Evolutionary conservation across 2,113 vertebrate species (phyloP).

Genomic region (Pterocles gutturalis): DNA sequence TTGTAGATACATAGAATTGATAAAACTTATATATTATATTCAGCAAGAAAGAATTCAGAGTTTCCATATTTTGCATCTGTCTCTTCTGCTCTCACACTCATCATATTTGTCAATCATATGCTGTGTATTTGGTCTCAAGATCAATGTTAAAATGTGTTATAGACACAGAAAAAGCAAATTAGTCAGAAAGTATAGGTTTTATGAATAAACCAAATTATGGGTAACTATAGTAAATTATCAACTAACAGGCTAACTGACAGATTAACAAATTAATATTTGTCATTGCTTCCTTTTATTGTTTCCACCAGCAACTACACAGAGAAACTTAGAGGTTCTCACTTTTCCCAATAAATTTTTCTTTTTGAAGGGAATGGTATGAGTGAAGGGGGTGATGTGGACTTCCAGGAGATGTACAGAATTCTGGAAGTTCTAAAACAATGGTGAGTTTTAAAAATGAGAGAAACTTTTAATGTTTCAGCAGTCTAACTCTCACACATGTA

Average conservation of each 20-base stretch:
- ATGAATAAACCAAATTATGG: not conserved
- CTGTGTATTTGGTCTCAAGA: not conserved
- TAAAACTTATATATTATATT: not conserved
- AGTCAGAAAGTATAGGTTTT: not conserved
- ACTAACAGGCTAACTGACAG: not conserved
- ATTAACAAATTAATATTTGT: not conserved
- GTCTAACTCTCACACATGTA: not conserved
- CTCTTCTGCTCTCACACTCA: not conserved
- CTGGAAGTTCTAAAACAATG: not conserved
- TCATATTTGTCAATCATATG: not conserved
- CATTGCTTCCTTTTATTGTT: not conserved
- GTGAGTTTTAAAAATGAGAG: not conserved
- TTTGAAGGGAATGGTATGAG: not conserved
- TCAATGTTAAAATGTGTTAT: not conserved
- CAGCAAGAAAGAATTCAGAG: not conserved
- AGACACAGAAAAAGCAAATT: not conserved
- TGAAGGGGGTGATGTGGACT: accelerated
- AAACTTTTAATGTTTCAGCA: not conserved
- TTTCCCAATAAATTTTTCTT: not conserved
- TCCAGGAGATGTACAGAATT: not conserved
- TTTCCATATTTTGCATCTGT: not conserved
- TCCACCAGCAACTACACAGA: not conserved
- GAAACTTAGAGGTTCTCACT: not conserved
- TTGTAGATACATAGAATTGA: not conserved
- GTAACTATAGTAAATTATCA: not conserved